Percentiles rank a stretch among this genome's conserved stretches.
Evolutionary conservation across 2,797 vertebrate species (phyloP).

Genomic region (Avahi laniger): DNA sequence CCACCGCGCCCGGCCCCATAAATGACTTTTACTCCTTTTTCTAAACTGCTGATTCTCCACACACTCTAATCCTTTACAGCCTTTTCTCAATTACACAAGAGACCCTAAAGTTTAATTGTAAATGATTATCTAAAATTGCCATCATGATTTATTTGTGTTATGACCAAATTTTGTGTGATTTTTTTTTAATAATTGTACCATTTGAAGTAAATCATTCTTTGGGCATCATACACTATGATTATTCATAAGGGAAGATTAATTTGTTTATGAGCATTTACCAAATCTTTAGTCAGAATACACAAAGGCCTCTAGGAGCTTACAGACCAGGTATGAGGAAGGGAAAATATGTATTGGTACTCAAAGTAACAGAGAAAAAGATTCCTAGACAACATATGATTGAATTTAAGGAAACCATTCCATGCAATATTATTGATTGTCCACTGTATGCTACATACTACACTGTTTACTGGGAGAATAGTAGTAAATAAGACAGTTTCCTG

Average conservation of each 20-base stretch:
- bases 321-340: not conserved
- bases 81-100: not conserved
- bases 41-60: not conserved
- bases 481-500: not conserved
- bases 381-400: not conserved
- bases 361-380: not conserved
- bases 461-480: not conserved
- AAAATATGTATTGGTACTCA: not conserved
- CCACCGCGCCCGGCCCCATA: too few relatives aligned
- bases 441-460: accelerated
- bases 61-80: not conserved
- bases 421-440: not conserved
- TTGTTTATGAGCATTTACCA: not conserved
- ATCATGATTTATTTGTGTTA: not conserved
- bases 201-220: not conserved
- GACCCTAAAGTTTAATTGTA: not conserved
- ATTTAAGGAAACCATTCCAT: not conserved
- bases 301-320: not conserved
- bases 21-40: not conserved
- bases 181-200: not conserved
- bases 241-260: not conserved
- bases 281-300: not conserved
- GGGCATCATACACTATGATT: not conserved
- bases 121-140: not conserved
- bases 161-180: not conserved